Conservation (phyloP, 2,113 vertebrate genomes). For the Myotis yumanensis region DNA sequence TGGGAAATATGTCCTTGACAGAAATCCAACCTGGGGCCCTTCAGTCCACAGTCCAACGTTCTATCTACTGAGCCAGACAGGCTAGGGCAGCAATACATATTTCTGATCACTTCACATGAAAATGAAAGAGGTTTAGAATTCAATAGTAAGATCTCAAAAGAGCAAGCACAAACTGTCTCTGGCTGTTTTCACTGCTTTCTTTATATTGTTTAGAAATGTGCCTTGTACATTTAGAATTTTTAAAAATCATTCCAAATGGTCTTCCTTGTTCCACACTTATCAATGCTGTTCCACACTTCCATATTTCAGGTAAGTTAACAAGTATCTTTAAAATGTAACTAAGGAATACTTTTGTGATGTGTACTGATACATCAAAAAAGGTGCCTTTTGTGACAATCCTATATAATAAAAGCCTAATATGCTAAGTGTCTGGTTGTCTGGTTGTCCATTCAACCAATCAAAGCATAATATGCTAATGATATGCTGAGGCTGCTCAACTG, state of each 20-base stretch:
- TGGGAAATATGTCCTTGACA: too few relatives aligned
- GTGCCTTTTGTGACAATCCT: neutral
- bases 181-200: conserved; percentile 31
- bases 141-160: conserved; percentile 37
- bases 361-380: neutral
- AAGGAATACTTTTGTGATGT: neutral
- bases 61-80: too few relatives aligned
- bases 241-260: conserved; percentile 30
- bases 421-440: too few relatives aligned
- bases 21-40: too few relatives aligned
- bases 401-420: too few relatives aligned
- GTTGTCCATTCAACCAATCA: too few relatives aligned
- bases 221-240: conserved; percentile 7
- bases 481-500: too few relatives aligned
- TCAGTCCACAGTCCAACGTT: too few relatives aligned
- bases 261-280: conserved; percentile 9
- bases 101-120: conserved; percentile 36
- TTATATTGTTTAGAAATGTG: conserved; percentile 11
- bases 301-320: conserved; percentile 18
- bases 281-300: neutral
- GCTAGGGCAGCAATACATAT: neutral
- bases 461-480: too few relatives aligned
- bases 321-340: neutral
- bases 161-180: neutral
- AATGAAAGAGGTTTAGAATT: conserved; percentile 9